phyloP scores from a whole-genome alignment of 2,113 vertebrate genomes.

The Enhydra lutris region DNA sequence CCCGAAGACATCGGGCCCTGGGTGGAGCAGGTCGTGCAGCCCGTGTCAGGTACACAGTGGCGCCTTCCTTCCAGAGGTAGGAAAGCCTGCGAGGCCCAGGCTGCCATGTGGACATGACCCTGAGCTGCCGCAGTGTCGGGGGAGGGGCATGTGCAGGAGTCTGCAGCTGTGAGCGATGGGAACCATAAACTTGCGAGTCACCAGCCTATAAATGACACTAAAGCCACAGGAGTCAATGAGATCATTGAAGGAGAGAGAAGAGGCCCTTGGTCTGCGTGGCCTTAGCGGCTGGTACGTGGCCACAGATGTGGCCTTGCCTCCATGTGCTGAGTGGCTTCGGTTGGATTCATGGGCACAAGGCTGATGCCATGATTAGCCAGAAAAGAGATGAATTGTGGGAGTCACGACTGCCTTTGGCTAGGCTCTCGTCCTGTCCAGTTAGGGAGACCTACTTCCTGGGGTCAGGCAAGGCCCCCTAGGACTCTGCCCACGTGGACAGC shows the following conservation, averaged over 20 bases:
- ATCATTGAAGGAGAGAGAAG: neutral
- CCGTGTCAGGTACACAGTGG: fast-evolving
- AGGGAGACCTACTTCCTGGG: neutral
- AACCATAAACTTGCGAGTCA: neutral
- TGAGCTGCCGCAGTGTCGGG: neutral
- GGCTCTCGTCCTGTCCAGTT: neutral
- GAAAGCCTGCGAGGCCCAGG: neutral
- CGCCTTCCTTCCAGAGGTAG: neutral
- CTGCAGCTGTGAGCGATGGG: neutral
- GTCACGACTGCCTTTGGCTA: neutral
- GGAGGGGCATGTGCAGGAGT: neutral
- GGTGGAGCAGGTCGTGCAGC: neutral
- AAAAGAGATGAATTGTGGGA: neutral
- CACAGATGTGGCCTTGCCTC: neutral
- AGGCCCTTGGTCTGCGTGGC: neutral
- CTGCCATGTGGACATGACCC: no score
- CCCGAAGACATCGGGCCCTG: no score
- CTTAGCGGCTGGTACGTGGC: neutral
- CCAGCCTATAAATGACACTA: neutral
- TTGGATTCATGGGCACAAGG: neutral
- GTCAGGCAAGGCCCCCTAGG: neutral
- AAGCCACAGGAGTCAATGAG: neutral
- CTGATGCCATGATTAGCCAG: neutral
- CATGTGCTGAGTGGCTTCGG: neutral
- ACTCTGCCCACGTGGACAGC: neutral